phyloP scores from a whole-genome alignment of 1,140 invertebrate genomes.

The Leucophenga varia region DNA sequence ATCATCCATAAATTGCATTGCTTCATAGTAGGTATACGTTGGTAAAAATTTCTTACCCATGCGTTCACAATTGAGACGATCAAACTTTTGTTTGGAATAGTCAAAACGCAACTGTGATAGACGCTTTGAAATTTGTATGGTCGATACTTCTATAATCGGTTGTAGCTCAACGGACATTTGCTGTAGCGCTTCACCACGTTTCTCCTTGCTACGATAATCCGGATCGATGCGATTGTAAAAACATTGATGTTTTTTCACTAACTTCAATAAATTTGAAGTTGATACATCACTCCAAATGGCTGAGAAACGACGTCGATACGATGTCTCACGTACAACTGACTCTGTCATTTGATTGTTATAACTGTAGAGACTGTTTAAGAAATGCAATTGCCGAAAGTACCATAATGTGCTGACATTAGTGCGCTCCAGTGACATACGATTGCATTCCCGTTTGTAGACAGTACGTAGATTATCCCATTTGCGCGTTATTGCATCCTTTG shows the following conservation, averaged over 20 bases:
- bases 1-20: constrained; percentile 48
- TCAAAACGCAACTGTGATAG: constrained; percentile 50
- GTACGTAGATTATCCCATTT: constrained; percentile 53
- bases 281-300: constrained; percentile 52
- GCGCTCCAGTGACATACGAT: constrained; percentile 48
- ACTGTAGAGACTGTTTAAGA: constrained; percentile 50
- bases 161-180: constrained; percentile 45
- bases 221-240: constrained; percentile 49
- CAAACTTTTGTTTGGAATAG: constrained; percentile 48
- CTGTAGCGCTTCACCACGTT: constrained; percentile 45
- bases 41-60: constrained; percentile 37
- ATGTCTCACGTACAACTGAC: constrained; percentile 44
- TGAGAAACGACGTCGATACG: constrained; percentile 43
- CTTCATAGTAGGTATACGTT: constrained; percentile 46
- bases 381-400: constrained; percentile 50
- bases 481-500: constrained; percentile 47
- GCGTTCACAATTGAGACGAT: constrained; percentile 40
- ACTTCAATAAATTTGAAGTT: constrained; percentile 36
- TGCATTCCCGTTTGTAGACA: constrained; percentile 52
- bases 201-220: constrained; percentile 50
- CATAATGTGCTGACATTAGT: constrained; percentile 49
- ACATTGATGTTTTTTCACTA: constrained; percentile 46
- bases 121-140: constrained; percentile 50
- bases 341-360: constrained; percentile 51
- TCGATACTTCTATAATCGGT: constrained; percentile 41